Evolutionary conservation across 2,113 vertebrate species (phyloP), one percentile per base, ranked within the genome.

Genomic region (Nesoenas mayeri): DNA sequence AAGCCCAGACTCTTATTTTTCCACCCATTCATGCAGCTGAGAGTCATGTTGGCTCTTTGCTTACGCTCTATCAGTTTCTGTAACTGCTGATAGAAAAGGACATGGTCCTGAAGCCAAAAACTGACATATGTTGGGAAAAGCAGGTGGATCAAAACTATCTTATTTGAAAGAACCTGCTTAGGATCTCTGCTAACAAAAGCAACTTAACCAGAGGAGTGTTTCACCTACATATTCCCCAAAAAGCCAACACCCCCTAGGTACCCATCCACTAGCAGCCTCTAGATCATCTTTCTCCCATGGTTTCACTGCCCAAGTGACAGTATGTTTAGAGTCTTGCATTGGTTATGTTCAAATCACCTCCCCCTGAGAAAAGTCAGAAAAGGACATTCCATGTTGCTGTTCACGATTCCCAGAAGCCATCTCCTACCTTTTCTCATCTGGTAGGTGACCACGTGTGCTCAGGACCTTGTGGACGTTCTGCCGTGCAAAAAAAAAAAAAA

Each of bases 391-490:
- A 36, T 9, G 5, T 79, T 54, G 25, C 48, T 57, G 19, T 48
- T 88, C 38, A 62, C 8, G 17, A 50, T 67, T 78, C 75, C 89
- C 80, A 78, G 91, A 66, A 92, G 81, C 38, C 51, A 67, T 80
- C 60, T 98, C 97, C 97, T 97, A 99, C 99, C 98, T 96, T 57
- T 96, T 97, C 44, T 98, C 98, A 51, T 92, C 96, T 56, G 95
- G 95, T 48, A 97, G 95, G 54, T 98, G 95, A 57, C 94, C 97
- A 42, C 97, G 96, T 17, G 96, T 93, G 25, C 98, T 98, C 94
- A 99, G 97, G 91, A 99, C 97, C 94, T 98, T 98, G 96, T 99
- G 99, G 91, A 99, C 98, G 2, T 99, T 99, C 99, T 99, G 97
- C 85, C 69, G 54, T 70, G 67, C 34, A 79, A 65, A 10, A 57